Percentiles rank a stretch among this genome's conserved stretches.
These are phyloP conservation scores for Tachysurus vachellii DNA, from an alignment of 2,113 vertebrate genomes.

Conservation along the genomic window DNA sequence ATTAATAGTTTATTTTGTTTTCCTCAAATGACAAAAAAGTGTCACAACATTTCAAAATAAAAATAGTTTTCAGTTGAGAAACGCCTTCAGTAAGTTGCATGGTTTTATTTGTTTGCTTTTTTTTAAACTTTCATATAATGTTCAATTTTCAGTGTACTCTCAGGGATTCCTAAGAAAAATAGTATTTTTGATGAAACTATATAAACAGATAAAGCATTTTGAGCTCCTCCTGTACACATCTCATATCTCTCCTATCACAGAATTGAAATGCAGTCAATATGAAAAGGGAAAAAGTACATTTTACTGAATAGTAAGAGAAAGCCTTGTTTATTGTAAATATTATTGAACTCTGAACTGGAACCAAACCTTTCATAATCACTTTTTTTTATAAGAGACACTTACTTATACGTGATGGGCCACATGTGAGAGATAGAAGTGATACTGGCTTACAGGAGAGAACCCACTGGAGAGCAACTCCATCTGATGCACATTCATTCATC, in stretches of 20 bases:
- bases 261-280: background rate
- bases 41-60: too few species aligned
- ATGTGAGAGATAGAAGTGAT: background rate
- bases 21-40: background rate
- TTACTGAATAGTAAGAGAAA: background rate
- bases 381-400: background rate
- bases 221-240: background rate
- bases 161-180: background rate
- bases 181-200: background rate
- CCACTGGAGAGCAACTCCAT: background rate
- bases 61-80: background rate
- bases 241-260: background rate
- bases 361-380: background rate
- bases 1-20: background rate
- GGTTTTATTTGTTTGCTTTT: too few species aligned
- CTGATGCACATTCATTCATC: background rate
- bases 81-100: background rate
- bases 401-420: background rate
- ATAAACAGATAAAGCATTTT: background rate
- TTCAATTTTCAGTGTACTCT: background rate
- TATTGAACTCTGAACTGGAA: background rate
- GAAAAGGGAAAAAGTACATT: background rate
- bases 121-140: background rate
- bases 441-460: background rate
- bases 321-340: background rate